These are phyloP conservation scores for Callinectes sapidus DNA, from an alignment of 2,888 invertebrate genomes.

Conservation along the genomic window DNA sequence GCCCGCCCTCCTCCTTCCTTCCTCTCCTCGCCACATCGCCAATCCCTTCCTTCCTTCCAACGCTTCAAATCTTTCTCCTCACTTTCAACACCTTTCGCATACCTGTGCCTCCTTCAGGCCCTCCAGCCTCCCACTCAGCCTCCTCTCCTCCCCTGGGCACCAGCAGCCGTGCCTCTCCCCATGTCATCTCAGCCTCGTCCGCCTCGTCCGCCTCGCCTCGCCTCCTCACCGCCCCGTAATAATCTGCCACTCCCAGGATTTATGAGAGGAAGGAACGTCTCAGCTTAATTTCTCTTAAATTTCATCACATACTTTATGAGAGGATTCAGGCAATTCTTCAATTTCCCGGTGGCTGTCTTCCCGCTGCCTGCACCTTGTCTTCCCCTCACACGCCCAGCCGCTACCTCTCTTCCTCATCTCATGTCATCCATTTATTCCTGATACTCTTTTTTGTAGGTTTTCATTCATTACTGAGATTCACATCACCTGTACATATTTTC, in stretches of 20 bases:
- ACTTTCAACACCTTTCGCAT: not conserved
- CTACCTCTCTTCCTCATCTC: not conserved
- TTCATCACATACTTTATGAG: conserved; percentile 31
- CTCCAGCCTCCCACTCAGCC: not conserved
- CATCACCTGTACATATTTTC: not conserved
- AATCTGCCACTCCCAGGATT: conserved; percentile 29
- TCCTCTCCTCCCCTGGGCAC: not conserved
- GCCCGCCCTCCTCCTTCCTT: conserved; percentile 35
- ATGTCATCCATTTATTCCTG: not conserved
- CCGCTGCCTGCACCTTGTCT: not conserved
- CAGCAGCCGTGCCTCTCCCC: not conserved
- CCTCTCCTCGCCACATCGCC: conserved; percentile 30
- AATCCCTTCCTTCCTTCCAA: not conserved
- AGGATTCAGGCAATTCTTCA: conserved; percentile 30
- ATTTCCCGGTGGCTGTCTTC: conserved; percentile 19
- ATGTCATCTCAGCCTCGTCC: not conserved
- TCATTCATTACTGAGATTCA: not conserved
- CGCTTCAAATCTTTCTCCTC: not conserved
- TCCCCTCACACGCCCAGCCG: not conserved
- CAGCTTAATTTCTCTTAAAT: conserved; percentile 36
- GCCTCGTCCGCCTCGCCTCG: not conserved
- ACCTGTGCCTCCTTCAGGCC: not conserved
- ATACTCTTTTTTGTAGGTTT: not conserved
- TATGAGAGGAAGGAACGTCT: conserved; percentile 28
- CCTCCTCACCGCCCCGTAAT: not conserved